Base-by-base conservation (phyloP, 92 coral and sea anemone genomes). In the Porites evermanni region DNA sequence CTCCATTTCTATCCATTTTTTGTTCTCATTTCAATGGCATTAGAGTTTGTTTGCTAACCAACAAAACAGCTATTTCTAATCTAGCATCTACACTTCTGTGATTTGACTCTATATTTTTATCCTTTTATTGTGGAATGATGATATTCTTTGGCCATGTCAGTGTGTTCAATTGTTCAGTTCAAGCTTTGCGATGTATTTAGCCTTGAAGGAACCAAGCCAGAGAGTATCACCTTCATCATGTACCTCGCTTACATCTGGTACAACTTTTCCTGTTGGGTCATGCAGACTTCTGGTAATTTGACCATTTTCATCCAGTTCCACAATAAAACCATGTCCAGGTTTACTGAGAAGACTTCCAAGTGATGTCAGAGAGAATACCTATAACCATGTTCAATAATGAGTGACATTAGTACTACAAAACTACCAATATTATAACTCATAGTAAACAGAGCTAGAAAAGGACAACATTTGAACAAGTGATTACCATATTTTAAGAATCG, bases 211-310 rank as follows among this genome's bases (percentile, higher is more conserved):
- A 4, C 98, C 98, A 29, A 94, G 18, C 77, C 78, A 90, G 3
- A 94, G 94, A 47, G 67, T 72, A 52, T 84, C 94, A 53, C 91
- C 81, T 56, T 94, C 98, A 23, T 94, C 98, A n/a, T 94, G 98
- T 8, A 94, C 88, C 79, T 94, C 98, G 65, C 98, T 94, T 13
- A 88, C 85, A 29, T 77, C 87, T 32, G 90, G 63, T 11, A 93
- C 59, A 53, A 83, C 91, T n/a, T 78, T 59, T 68, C 91, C 93
- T 0, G 85, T 90, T n/a, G 93, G 94, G 66, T 92, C 98, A 59
- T 94, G 95, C 23, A 94, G 74, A 54, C 94, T 92, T 58, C 90
- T 77, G 23, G 75, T 82, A 17, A 94, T 86, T 59, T 89, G 85
- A 32, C 98, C 98, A 64, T 83, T 78, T 24, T 94, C 95, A 70